Evolutionary conservation across 1,140 invertebrate species (phyloP).

Genomic region (Kradibia gibbosae): DNA sequence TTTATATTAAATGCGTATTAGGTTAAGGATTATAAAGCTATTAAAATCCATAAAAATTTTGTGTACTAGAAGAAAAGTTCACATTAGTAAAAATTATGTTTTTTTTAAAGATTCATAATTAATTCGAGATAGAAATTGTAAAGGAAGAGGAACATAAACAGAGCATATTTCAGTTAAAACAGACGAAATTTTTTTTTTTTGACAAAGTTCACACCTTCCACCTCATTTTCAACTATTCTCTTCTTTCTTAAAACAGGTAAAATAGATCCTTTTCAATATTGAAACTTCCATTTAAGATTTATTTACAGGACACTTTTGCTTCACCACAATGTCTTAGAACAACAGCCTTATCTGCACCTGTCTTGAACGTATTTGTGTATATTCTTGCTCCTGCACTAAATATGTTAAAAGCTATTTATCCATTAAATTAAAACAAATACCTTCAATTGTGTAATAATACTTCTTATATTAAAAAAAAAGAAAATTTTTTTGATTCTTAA

Average conservation of each 20-base stretch:
- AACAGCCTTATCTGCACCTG: background rate
- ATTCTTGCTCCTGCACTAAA: background rate
- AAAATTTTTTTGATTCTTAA: too few species aligned
- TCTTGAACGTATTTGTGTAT: background rate
- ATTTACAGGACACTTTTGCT: background rate
- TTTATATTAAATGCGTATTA: too few species aligned
- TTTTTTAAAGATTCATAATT: too few species aligned
- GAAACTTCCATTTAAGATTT: conserved; percentile 22
- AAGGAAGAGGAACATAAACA: conserved; percentile 1
- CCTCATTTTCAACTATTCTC: conserved; percentile 5
- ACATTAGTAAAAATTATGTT: too few species aligned
- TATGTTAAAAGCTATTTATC: background rate
- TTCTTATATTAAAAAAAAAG: too few species aligned
- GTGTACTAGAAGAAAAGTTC: too few species aligned
- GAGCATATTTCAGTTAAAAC: background rate
- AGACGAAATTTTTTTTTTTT: conserved; percentile 42
- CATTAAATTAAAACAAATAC: too few species aligned
- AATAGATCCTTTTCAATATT: conserved; percentile 38
- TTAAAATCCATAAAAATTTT: too few species aligned
- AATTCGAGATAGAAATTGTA: too few species aligned
- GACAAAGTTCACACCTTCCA: conserved; percentile 20
- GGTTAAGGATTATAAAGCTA: too few species aligned
- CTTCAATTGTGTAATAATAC: too few species aligned
- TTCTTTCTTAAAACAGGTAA: background rate
- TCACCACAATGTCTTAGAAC: conserved; percentile 16